phyloP scores from a whole-genome alignment of 2,797 vertebrate genomes.

The Sorex maritimensis region DNA sequence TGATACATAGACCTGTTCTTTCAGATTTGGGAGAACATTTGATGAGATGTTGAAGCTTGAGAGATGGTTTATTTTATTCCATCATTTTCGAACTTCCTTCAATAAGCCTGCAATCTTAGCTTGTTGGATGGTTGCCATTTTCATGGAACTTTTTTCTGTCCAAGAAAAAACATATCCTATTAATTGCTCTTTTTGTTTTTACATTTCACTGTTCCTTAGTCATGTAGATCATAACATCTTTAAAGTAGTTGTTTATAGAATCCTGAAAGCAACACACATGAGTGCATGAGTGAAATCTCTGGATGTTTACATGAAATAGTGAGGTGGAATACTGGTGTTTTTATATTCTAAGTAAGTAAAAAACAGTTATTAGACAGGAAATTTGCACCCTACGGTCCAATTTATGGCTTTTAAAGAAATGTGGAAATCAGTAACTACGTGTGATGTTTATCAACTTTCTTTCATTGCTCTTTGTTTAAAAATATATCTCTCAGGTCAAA shows the following conservation, averaged over 20 bases:
- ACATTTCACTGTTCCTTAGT: background rate
- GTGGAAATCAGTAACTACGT: background rate
- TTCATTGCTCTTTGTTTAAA: background rate
- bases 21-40: background rate
- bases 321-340: background rate
- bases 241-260: background rate
- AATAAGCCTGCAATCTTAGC: background rate
- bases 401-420: constrained; percentile 14
- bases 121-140: background rate
- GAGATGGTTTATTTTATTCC: background rate
- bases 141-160: background rate
- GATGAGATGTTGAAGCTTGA: background rate
- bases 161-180: background rate
- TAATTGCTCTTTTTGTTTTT: background rate
- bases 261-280: background rate
- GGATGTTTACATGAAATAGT: background rate
- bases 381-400: background rate
- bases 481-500: background rate
- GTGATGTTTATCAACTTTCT: constrained; percentile 29
- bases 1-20: background rate
- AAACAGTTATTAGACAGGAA: background rate
- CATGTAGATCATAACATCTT: background rate
- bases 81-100: background rate
- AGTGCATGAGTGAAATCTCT: background rate
- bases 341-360: background rate